Evolutionary conservation across 2,888 invertebrate genomes (phyloP).

Genomic region (Agapetus fuscipes): DNA sequence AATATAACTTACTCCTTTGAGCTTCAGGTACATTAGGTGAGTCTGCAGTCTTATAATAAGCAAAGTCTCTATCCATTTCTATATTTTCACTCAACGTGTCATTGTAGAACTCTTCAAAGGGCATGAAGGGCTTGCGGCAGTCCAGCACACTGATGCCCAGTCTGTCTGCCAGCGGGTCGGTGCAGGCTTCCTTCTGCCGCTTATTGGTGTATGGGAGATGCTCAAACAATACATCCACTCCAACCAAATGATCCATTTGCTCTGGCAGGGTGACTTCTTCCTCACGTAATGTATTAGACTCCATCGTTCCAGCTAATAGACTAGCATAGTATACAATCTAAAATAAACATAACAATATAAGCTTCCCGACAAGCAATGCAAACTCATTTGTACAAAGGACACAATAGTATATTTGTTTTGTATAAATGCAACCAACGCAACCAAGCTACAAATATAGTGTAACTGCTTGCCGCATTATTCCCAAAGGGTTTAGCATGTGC

Average conservation of each 20-base stretch:
- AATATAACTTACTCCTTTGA: slow-evolving; percentile 14
- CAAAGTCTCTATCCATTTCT: slow-evolving; percentile 91
- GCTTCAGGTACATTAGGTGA: too few species aligned
- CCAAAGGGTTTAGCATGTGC: too few species aligned
- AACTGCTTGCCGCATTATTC: not conserved
- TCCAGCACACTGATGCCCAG: slow-evolving; percentile 68
- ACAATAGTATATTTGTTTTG: not conserved
- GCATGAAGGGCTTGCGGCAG: slow-evolving; percentile 72
- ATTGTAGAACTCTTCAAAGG: slow-evolving; percentile 88
- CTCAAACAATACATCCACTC: slow-evolving; percentile 37
- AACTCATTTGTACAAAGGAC: too few species aligned
- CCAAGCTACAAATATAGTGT: slow-evolving; percentile 1
- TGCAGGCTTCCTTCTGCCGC: slow-evolving; percentile 36
- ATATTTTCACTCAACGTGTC: slow-evolving; percentile 86
- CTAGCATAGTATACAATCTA: slow-evolving; percentile 82
- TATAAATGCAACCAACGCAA: slow-evolving; percentile 4
- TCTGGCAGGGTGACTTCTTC: slow-evolving; percentile 42
- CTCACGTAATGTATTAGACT: slow-evolving; percentile 51
- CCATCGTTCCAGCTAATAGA: slow-evolving; percentile 73
- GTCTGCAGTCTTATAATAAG: slow-evolving; percentile 78
- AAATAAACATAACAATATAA: too few species aligned
- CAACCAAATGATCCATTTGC: slow-evolving; percentile 37
- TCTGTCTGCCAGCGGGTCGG: slow-evolving; percentile 42
- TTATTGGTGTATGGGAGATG: slow-evolving; percentile 36
- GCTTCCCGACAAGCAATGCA: too few species aligned